These are phyloP conservation scores for Sphaeramia orbicularis DNA, from an alignment of 2,797 vertebrate genomes.

Conservation along the genomic window DNA sequence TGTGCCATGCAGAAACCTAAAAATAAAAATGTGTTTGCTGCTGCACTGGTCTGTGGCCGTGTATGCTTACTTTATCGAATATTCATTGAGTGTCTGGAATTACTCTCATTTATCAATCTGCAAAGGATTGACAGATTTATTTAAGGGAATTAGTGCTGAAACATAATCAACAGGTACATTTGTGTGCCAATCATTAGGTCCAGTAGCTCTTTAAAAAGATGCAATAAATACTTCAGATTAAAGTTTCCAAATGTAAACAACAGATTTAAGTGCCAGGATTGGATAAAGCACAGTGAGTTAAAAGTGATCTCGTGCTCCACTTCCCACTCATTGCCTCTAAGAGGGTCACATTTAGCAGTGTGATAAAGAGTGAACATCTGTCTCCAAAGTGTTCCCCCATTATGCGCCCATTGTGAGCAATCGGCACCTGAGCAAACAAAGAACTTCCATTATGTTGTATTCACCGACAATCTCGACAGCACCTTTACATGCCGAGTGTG, in stretches of 20 bases:
- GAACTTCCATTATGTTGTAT: conserved; percentile 78
- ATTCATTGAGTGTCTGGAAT: conserved; percentile 12
- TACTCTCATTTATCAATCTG: conserved; percentile 26
- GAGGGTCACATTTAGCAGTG: conserved; percentile 75
- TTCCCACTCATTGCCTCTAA: conserved; percentile 64
- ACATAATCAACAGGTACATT: conserved; percentile 9
- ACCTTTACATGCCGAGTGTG: conserved; percentile 58
- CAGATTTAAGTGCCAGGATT: conserved; percentile 42
- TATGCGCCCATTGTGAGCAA: conserved; percentile 76
- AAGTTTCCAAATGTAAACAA: conserved; percentile 45
- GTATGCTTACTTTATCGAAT: conserved; percentile 24
- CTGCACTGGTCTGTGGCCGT: background rate
- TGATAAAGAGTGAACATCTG: conserved; percentile 86
- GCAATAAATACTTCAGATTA: conserved; percentile 40
- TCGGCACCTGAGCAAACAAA: conserved; percentile 86
- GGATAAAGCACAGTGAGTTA: conserved; percentile 24
- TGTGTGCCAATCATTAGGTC: background rate
- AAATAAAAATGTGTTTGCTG: conserved; percentile 23
- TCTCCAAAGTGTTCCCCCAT: conserved; percentile 82
- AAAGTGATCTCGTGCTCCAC: conserved; percentile 35
- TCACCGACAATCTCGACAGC: conserved; percentile 65
- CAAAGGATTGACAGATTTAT: conserved; percentile 25
- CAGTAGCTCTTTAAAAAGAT: background rate
- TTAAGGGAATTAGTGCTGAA: background rate
- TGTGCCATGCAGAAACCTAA: conserved; percentile 36